Base-by-base conservation (phyloP, 2,797 vertebrate genomes). In the Coccyzus lansbergi region DNA sequence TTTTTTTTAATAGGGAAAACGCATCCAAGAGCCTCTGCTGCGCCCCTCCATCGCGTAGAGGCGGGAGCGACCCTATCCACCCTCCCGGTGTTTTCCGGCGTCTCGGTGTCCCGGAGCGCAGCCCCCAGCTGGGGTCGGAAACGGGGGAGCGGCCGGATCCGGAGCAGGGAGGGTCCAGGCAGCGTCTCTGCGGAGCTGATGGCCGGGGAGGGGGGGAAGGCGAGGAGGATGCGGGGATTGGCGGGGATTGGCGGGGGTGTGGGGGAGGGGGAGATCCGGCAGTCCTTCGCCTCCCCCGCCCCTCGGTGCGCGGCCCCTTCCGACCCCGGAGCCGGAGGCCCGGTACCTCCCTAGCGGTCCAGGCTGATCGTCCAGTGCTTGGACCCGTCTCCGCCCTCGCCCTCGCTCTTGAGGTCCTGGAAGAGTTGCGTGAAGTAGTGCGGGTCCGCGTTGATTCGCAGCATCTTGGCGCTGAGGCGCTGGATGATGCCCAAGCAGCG, bases 391-490 rank as follows among this genome's bases (percentile, higher is more conserved):
- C 94, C 97, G 85, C 88, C 95, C 58, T 99, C 98, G 51, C 98
- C 98, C 90, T 99, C 99, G 92, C 98, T 98, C 96, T 99, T 99
- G 83, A 99, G 98, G 96, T 99, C 99, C 96, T 99, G 99, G 96
- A 99, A 99, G 95, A 99, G 98, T 98, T 99, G 98, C 74, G 99
- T 99, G 98, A 99, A 99, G 98, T 99, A 99, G 96, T 99, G 99
- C 79, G 99, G 99, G 97, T 99, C 99, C 28, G 99, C 98, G 88
- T 99, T 99, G 93, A 99, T 98, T 97, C 98, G 98, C 91, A 99
- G 98, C 99, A 99, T 99, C 97, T 99, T 98, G 97, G 97, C 97
- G 96, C 99, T 99, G 96, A 99, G 98, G 97, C 98, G 98, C 96
- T 98, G 92, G 97, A 99, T 99, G 98, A 99, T 98, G 93, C 97